These are phyloP conservation scores for Urocyon cinereoargenteus DNA, from an alignment of 2,797 vertebrate genomes.

Conservation along the genomic window DNA sequence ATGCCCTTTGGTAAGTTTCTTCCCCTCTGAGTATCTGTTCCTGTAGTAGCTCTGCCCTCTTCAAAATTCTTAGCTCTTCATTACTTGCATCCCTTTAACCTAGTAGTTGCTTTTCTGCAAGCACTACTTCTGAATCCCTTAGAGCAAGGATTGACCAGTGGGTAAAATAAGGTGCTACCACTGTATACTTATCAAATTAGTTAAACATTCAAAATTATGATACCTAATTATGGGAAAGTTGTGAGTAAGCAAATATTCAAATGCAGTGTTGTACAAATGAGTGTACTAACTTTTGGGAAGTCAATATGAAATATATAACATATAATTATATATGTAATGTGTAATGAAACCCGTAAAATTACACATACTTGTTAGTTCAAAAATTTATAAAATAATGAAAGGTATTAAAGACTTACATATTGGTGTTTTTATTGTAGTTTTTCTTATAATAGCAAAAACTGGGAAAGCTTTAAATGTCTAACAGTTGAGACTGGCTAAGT, in stretches of 20 bases:
- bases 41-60: background rate
- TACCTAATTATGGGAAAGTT: background rate
- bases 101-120: background rate
- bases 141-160: background rate
- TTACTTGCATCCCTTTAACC: background rate
- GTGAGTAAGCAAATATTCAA: background rate
- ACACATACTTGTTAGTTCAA: background rate
- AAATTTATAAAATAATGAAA: constrained; percentile 22
- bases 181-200: constrained; percentile 29
- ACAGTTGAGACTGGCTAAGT: background rate
- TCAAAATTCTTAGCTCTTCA: background rate
- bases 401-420: background rate
- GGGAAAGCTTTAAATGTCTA: background rate
- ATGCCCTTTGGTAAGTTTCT: background rate
- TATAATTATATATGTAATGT: background rate
- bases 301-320: background rate
- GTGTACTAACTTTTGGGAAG: background rate
- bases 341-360: background rate
- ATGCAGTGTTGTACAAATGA: background rate
- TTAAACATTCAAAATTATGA: background rate
- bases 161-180: background rate
- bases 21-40: background rate
- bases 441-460: background rate
- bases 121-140: background rate
- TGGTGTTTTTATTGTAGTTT: background rate